A percentile compares a stretch with the other conserved stretches of the same genome.
Evolutionary conservation across 2,113 vertebrate species (phyloP).

Genomic region (Coptodon rendalli): DNA sequence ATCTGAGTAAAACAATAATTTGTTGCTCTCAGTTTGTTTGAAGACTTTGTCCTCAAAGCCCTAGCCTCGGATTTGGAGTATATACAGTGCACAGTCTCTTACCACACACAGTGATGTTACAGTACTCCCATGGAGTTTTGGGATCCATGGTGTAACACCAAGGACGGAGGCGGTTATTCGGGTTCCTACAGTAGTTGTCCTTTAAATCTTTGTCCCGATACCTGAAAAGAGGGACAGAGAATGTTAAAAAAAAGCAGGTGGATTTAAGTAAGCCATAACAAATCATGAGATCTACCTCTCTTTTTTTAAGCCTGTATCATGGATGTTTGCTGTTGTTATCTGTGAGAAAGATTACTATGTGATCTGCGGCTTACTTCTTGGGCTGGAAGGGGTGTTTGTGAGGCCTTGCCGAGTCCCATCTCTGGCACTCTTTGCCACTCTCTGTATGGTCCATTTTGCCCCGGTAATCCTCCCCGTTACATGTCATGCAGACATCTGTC

Average conservation of each 20-base stretch:
- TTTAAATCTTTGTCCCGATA: constrained; percentile 90
- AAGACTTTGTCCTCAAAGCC: not conserved
- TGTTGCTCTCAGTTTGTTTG: not conserved
- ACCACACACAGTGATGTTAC: constrained; percentile 93
- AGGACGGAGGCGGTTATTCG: constrained; percentile 85
- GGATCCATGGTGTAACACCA: constrained; percentile 97
- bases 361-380: constrained; percentile 79
- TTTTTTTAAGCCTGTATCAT: constrained; percentile 19
- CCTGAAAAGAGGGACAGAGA: constrained; percentile 65
- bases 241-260: not conserved
- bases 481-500: constrained; percentile 88
- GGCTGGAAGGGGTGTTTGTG: constrained; percentile 88
- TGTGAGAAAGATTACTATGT: not conserved
- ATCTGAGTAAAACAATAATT: not conserved
- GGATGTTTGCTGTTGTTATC: constrained; percentile 8
- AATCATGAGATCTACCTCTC: constrained; percentile 24
- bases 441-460: constrained; percentile 91
- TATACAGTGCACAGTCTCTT: constrained; percentile 54
- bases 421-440: constrained; percentile 89
- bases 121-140: constrained; percentile 91
- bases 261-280: constrained; percentile 49
- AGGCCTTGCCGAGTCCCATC: constrained; percentile 88
- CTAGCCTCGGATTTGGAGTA: not conserved
- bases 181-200: constrained; percentile 99
- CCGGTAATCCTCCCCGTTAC: constrained; percentile 88